Percentiles rank a stretch among this genome's conserved stretches.
These are phyloP conservation scores for Pseudochirops cupreus DNA, from an alignment of 2,797 vertebrate species.

Conservation along the genomic window DNA sequence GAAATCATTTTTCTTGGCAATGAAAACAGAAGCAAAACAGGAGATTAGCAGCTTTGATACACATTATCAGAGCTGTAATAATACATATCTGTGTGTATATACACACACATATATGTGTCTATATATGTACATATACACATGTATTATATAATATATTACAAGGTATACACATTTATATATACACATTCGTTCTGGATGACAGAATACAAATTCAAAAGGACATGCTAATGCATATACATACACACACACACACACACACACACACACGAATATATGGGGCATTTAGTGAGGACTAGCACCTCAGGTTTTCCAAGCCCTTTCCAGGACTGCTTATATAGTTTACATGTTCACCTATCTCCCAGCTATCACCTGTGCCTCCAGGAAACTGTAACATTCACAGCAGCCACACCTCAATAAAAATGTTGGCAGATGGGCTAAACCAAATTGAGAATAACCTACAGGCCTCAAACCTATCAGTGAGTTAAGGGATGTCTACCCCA, in stretches of 20 bases:
- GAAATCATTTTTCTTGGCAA: neutral
- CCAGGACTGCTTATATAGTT: neutral
- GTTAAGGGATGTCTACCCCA: no score
- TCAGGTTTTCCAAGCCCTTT: neutral
- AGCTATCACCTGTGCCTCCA: no score
- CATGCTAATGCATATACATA: neutral
- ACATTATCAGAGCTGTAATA: neutral
- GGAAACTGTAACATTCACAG: no score
- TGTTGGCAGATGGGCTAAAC: no score
- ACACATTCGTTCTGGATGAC: neutral
- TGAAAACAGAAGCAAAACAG: neutral
- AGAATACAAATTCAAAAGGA: neutral
- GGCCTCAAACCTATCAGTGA: no score
- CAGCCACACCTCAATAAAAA: no score
- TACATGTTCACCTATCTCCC: neutral
- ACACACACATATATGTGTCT: neutral
- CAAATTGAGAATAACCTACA: no score
- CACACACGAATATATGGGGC: neutral
- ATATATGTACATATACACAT: neutral
- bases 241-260: neutral
- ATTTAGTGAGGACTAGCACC: neutral
- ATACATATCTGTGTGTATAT: neutral
- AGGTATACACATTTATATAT: neutral
- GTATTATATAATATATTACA: neutral
- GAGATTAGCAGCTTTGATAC: neutral